phyloP scores from a whole-genome alignment of 2,888 invertebrate species.

The Limnephilus marmoratus region DNA sequence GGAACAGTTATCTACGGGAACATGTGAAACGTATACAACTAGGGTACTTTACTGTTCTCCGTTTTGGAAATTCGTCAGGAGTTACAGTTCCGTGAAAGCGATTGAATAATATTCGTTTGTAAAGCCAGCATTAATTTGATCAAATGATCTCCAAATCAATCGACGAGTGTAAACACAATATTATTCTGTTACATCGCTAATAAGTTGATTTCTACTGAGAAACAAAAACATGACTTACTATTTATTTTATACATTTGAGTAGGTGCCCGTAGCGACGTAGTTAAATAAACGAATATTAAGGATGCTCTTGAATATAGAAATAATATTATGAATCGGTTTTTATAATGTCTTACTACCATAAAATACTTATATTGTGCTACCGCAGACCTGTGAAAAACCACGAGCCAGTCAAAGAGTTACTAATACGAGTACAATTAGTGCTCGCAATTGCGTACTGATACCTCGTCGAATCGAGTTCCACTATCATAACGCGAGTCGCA shows the following conservation, averaged over 20 bases:
- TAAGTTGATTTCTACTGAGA: neutral
- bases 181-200: neutral
- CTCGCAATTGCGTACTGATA: too few species aligned
- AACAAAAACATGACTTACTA: neutral
- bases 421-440: too few species aligned
- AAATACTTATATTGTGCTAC: too few species aligned
- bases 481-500: too few species aligned
- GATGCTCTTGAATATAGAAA: too few species aligned
- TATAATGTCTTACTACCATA: too few species aligned
- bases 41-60: neutral
- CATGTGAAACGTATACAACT: neutral
- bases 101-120: neutral
- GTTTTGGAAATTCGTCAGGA: neutral
- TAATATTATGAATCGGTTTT: too few species aligned
- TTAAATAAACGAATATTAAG: neutral
- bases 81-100: neutral
- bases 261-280: neutral
- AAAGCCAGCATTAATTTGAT: neutral
- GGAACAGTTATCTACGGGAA: neutral
- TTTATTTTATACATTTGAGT: neutral
- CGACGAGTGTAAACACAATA: neutral
- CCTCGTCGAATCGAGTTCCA: too few species aligned
- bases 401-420: too few species aligned
- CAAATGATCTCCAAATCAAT: neutral
- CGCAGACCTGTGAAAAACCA: too few species aligned